These are phyloP conservation scores for Tethea ocularis DNA, from an alignment of 2,888 invertebrate species.

Conservation along the genomic window DNA sequence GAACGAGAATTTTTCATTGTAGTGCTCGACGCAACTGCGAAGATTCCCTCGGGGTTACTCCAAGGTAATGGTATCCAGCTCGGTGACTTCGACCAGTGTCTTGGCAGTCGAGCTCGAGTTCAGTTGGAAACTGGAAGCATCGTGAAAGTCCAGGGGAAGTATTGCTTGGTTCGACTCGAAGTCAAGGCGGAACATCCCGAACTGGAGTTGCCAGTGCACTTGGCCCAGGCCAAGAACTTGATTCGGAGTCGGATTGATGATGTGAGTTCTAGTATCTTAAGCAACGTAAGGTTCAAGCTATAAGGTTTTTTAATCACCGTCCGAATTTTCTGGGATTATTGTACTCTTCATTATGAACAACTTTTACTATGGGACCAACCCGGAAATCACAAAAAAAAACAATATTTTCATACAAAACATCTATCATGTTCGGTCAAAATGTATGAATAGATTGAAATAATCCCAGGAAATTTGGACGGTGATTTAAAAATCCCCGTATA, in stretches of 20 bases:
- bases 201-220: conserved; percentile 85
- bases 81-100: conserved; percentile 88
- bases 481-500: no score
- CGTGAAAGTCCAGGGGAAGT: conserved; percentile 86
- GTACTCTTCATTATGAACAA: no score
- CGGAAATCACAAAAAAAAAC: no score
- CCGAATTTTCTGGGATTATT: no score
- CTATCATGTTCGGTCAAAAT: no score
- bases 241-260: conserved; percentile 86
- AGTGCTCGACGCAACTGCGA: conserved; percentile 90
- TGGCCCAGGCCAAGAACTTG: conserved; percentile 86
- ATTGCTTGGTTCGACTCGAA: conserved; percentile 87
- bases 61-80: conserved; percentile 88
- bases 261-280: conserved; percentile 64
- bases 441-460: no score
- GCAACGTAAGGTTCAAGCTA: no score
- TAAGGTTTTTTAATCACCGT: no score
- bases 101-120: conserved; percentile 84
- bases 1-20: conserved; percentile 67
- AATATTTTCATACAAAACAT: no score
- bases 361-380: no score
- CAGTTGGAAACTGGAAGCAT: conserved; percentile 83
- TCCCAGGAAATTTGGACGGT: no score
- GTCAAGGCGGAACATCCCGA: conserved; percentile 83
- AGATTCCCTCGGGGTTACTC: conserved; percentile 86